Evolutionary conservation across 2,888 invertebrate genomes (phyloP), one percentile per base, ranked within the genome.

Genomic region (Hyppa rectilinea): DNA sequence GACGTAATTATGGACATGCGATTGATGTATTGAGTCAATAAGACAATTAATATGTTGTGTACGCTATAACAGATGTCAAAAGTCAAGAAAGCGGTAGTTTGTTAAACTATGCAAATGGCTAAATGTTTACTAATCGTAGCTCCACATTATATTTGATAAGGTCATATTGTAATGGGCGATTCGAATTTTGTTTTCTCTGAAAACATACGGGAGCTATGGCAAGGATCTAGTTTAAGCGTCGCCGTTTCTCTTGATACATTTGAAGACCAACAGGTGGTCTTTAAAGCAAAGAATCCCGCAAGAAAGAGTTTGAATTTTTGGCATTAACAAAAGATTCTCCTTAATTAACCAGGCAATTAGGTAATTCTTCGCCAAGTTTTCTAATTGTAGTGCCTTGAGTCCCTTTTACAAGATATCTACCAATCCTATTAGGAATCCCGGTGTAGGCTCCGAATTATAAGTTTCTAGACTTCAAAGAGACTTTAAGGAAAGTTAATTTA

Each of bases 401-500:
- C 47, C 56, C 56, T 63, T 69, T 72, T 71, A 69, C 63, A 81
- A 73, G 31, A 49, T 62, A 61, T 69, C 64, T 58, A 47, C 52
- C 49, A 49, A 75, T 52, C 66, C 59, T 64, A 63, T 78, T 80
- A 71, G 56, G 47, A 68, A 76, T 50, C 74, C 60, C 36, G 52
- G 50, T 70, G 74, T 75, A 71, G 80, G 53, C 83, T 58, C 59
- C 76, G 63, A 75, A 78, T 80, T 76, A 80, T 82, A 83, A 79
- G 75, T 80, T 85, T 80, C 65, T 69, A 83, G 72, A 56, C 75
- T 83, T 73, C 78, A 74, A 80, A 76, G 75, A 67, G 71, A 72
- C 56, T 83, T 67, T 71, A 70, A 71, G 62, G 64, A 74, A 76
- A 83, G 68, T 78, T 78, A 78, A 85, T 80, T 83, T 85, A 85